phyloP scores from a whole-genome alignment of 2,888 invertebrate species.

The Fragum sueziense region DNA sequence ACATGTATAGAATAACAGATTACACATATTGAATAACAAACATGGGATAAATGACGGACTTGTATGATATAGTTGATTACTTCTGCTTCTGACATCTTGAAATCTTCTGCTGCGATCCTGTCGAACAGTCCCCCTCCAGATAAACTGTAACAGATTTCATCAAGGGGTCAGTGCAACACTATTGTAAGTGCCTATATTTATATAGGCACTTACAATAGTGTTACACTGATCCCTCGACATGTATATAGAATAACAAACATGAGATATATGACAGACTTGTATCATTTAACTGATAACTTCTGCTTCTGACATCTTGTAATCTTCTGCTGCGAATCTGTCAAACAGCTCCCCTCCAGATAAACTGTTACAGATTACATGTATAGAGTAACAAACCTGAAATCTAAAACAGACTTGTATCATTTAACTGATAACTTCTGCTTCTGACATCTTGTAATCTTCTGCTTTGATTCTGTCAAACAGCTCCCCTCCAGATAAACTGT shows the following conservation, averaged over 20 bases:
- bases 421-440: slow-evolving; percentile 99
- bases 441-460: slow-evolving; percentile 99
- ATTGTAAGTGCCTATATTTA: too few species aligned
- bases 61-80: slow-evolving; percentile 99
- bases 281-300: slow-evolving; percentile 99
- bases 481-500: slow-evolving; percentile 99
- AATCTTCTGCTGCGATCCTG: slow-evolving; percentile 98
- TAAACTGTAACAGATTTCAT: slow-evolving; percentile 86
- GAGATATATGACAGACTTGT: slow-evolving; percentile 99
- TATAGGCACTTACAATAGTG: too few species aligned
- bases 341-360: slow-evolving; percentile 99
- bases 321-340: slow-evolving; percentile 98
- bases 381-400: too few species aligned
- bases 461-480: slow-evolving; percentile 99
- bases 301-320: slow-evolving; percentile 99
- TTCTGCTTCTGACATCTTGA: slow-evolving; percentile 99
- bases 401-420: slow-evolving; percentile 99
- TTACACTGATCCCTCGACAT: too few species aligned
- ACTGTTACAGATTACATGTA: slow-evolving; percentile 84
- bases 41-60: too few species aligned
- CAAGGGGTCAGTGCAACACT: too few species aligned
- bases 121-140: slow-evolving; percentile 99
- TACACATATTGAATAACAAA: too few species aligned
- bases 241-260: too few species aligned
- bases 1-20: too few species aligned